A percentile compares a stretch with the other conserved stretches of the same genome.
These are phyloP conservation scores for Pangasius djambal DNA, from an alignment of 2,797 vertebrate species.

Conservation along the genomic window DNA sequence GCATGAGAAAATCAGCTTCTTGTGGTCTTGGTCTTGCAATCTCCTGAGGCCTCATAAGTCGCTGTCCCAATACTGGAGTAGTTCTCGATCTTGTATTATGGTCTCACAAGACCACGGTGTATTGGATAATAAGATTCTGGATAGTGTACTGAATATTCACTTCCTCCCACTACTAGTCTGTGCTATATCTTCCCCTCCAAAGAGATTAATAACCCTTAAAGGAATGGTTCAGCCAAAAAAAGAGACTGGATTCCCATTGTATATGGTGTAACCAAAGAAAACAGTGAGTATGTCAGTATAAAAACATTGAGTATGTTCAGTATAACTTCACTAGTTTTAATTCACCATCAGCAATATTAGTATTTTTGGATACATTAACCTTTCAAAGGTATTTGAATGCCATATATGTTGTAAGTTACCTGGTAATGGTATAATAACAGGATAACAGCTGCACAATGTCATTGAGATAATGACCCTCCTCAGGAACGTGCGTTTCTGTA, in stretches of 20 bases:
- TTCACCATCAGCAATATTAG: background rate
- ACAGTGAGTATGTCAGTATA: background rate
- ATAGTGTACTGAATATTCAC: background rate
- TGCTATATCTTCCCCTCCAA: background rate
- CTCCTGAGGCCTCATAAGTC: background rate
- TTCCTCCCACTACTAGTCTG: background rate
- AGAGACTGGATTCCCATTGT: background rate
- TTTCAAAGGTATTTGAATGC: background rate
- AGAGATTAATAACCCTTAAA: background rate
- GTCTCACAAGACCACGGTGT: background rate
- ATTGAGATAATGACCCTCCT: slow-evolving; percentile 60
- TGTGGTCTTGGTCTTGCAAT: background rate
- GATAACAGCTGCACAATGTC: slow-evolving; percentile 69
- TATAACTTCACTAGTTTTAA: background rate
- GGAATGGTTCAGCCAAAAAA: background rate
- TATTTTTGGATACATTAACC: background rate
- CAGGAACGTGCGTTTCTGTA: slow-evolving; percentile 59
- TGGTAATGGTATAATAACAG: slow-evolving; percentile 76
- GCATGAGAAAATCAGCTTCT: no score
- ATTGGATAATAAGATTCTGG: background rate
- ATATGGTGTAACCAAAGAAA: background rate
- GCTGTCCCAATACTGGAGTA: background rate
- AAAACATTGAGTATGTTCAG: background rate
- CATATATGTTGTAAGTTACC: slow-evolving; percentile 60
- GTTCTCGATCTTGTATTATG: background rate